Conservation (phyloP, 2,113 vertebrate species). For the Antidorcas marsupialis region DNA sequence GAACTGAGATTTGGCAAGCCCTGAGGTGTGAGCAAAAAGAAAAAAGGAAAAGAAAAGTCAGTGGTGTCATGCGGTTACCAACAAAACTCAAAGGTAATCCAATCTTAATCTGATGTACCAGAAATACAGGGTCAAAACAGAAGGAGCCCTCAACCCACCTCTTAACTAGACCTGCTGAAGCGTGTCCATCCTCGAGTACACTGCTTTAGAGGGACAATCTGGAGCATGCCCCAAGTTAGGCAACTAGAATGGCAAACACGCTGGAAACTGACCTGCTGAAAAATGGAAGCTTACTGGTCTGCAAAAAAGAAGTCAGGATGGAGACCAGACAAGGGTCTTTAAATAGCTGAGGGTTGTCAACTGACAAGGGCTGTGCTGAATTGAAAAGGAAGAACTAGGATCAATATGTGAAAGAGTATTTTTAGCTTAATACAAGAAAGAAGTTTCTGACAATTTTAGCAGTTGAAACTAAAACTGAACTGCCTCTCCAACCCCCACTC, state of each 20-base stretch:
- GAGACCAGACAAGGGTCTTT: not conserved
- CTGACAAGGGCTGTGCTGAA: not conserved
- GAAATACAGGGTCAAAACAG: not conserved
- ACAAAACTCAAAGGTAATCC: not conserved
- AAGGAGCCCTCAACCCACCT: not conserved
- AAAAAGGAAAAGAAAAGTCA: not conserved
- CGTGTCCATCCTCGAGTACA: not conserved
- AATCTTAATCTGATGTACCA: not conserved
- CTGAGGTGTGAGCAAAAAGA: not conserved
- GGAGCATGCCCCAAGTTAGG: not conserved
- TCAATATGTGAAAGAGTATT: not conserved
- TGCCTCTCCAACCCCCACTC: not conserved
- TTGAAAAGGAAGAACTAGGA: not conserved
- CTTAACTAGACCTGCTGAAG: not conserved
- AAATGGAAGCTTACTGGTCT: not conserved
- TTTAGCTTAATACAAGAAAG: not conserved
- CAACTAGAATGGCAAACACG: not conserved
- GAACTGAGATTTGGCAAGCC: not conserved
- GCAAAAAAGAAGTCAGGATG: not conserved
- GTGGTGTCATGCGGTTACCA: not conserved
- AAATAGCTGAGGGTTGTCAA: not conserved
- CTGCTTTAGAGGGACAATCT: not conserved
- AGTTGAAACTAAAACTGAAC: not conserved
- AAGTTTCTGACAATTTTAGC: not conserved
- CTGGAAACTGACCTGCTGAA: not conserved